A percentile compares a stretch with the other conserved stretches of the same genome.
These are phyloP conservation scores for Scyliorhinus canicula DNA, from an alignment of 2,797 vertebrate genomes.

Conservation along the genomic window DNA sequence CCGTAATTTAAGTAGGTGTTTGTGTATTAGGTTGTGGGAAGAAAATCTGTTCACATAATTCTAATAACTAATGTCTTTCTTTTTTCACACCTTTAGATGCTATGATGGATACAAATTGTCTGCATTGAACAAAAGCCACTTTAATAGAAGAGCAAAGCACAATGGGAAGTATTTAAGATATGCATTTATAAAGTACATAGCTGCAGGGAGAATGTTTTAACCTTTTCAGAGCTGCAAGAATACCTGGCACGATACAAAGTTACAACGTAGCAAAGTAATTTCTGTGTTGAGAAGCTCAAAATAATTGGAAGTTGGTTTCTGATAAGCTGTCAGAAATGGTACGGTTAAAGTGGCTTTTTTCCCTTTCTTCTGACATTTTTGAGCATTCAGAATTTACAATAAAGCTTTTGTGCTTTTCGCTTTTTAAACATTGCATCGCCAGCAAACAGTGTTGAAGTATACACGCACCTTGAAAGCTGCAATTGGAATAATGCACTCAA, in stretches of 20 bases:
- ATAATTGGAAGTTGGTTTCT: not conserved
- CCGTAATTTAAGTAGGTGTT: conserved; percentile 84
- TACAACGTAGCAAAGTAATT: not conserved
- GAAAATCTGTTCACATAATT: conserved; percentile 72
- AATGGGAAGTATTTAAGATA: conserved; percentile 50
- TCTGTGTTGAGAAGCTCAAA: not conserved
- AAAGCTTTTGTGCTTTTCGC: not conserved
- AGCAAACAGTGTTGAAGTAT: not conserved
- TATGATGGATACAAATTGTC: conserved; percentile 55
- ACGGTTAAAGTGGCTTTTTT: not conserved
- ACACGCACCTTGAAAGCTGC: not conserved
- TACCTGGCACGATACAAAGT: not conserved
- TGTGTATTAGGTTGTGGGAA: conserved; percentile 71
- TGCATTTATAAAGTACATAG: conserved; percentile 48
- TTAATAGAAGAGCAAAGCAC: conserved; percentile 48
- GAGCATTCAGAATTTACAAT: not conserved
- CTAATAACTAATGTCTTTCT: conserved; percentile 71
- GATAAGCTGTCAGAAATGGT: not conserved
- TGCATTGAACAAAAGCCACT: conserved; percentile 40
- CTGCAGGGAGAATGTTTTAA: conserved; percentile 49
- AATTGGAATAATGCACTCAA: not conserved
- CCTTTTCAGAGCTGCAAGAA: conserved; percentile 47
- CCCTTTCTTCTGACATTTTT: not conserved
- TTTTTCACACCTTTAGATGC: conserved; percentile 59
- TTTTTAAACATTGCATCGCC: not conserved